These are phyloP conservation scores for Pseudochaenichthys georgianus DNA, from an alignment of 2,797 vertebrate genomes.

Conservation along the genomic window DNA sequence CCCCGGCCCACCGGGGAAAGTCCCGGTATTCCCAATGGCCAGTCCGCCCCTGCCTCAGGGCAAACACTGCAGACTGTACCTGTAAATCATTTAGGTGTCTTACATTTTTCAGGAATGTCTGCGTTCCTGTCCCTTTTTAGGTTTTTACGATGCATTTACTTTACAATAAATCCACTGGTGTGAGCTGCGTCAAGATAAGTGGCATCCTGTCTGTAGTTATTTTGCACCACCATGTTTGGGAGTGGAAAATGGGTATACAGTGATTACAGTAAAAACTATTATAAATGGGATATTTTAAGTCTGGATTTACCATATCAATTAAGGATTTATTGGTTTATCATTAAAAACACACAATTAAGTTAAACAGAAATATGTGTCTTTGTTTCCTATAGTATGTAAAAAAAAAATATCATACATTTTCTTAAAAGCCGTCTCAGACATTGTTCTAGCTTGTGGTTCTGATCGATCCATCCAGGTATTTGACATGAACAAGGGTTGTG, in stretches of 20 bases:
- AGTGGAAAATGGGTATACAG: conserved; percentile 43
- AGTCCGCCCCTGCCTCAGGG: conserved; percentile 3
- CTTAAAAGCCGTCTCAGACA: conserved; percentile 81
- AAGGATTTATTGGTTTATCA: not conserved
- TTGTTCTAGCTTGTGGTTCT: conserved; percentile 87
- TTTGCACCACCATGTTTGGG: conserved; percentile 36
- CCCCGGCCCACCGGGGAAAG: too few species aligned
- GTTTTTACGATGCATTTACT: conserved; percentile 67
- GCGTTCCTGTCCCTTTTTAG: conserved; percentile 67
- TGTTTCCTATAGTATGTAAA: not conserved
- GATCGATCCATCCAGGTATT: conserved; percentile 89
- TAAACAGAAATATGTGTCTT: too few species aligned
- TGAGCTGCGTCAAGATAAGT: conserved; percentile 30
- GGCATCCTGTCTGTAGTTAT: conserved; percentile 45
- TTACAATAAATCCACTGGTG: conserved; percentile 66
- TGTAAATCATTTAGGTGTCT: conserved; percentile 69
- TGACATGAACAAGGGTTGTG: conserved; percentile 88
- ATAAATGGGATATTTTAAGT: not conserved
- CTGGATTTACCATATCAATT: conserved; percentile 6
- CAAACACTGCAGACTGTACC: conserved; percentile 58
- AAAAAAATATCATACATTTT: conserved; percentile 10
- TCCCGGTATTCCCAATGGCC: too few species aligned
- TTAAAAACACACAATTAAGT: too few species aligned
- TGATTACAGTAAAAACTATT: conserved; percentile 21
- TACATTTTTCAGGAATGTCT: conserved; percentile 75